These are phyloP conservation scores for Nerophis lumbriciformis DNA, from an alignment of 2,113 vertebrate species.

Conservation along the genomic window DNA sequence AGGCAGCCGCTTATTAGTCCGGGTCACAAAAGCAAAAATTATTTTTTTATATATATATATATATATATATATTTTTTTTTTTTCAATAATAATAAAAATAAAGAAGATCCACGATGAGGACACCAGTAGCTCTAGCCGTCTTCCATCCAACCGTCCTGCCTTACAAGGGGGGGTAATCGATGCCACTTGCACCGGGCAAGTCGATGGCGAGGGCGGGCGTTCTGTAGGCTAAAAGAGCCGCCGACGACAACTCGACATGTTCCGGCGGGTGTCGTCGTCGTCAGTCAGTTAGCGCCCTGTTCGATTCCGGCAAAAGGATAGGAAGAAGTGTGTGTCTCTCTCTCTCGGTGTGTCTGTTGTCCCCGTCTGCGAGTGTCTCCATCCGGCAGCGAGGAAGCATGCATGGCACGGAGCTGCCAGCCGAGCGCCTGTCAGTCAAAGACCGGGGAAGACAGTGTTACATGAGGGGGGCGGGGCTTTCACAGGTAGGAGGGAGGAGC, in stretches of 20 bases:
- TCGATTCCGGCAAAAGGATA: no score
- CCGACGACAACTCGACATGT: constrained; percentile 20
- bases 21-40: background rate
- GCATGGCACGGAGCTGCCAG: constrained; percentile 45
- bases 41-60: no score
- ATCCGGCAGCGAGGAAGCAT: constrained; percentile 38
- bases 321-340: background rate
- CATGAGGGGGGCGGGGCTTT: constrained; percentile 8
- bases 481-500: constrained; percentile 76
- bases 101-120: constrained; percentile 21
- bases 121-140: constrained; percentile 45
- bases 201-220: constrained; percentile 21
- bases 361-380: constrained; percentile 31
- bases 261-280: constrained; percentile 30
- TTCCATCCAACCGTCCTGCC: constrained; percentile 56
- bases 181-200: constrained; percentile 48
- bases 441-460: constrained; percentile 36
- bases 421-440: constrained; percentile 59
- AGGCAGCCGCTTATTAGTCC: constrained; percentile 30
- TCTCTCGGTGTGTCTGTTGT: no score
- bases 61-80: no score
- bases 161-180: constrained; percentile 23
- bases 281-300: constrained; percentile 19
- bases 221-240: constrained; percentile 11
- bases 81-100: no score